phyloP scores from a whole-genome alignment of 2,888 invertebrate genomes.

The Diploptera punctata region DNA sequence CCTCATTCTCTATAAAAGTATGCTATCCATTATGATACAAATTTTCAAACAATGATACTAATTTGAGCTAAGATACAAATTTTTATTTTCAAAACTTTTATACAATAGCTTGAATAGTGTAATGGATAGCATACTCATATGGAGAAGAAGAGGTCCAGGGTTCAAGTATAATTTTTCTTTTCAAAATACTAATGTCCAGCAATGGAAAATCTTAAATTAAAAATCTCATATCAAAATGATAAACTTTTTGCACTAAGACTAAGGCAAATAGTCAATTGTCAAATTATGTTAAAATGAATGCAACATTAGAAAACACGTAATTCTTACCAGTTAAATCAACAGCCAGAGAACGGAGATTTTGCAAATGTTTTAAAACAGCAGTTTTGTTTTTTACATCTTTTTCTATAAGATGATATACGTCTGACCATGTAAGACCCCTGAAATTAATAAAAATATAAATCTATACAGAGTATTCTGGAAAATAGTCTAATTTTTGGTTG shows the following conservation, averaged over 20 bases:
- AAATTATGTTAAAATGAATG: neutral
- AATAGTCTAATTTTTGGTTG: neutral
- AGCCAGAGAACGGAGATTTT: conserved; percentile 53
- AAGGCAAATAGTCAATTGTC: neutral
- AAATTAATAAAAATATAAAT: conserved; percentile 36
- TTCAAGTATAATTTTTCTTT: too few species aligned
- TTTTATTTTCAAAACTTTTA: too few species aligned
- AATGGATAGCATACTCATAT: too few species aligned
- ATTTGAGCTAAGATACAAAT: too few species aligned
- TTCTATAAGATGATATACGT: conserved; percentile 58
- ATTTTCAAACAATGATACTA: too few species aligned
- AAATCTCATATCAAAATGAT: neutral
- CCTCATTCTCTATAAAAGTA: too few species aligned
- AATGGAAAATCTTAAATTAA: neutral
- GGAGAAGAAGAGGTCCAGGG: too few species aligned
- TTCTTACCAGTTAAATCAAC: conserved; percentile 52
- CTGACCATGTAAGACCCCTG: conserved; percentile 60
- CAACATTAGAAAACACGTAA: neutral
- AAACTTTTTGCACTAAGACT: too few species aligned
- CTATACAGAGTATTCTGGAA: neutral
- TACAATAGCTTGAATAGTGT: too few species aligned
- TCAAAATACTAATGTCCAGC: neutral
- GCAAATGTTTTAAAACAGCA: conserved; percentile 53
- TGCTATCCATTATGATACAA: too few species aligned
- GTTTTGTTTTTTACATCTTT: conserved; percentile 53